Conservation (phyloP, 1,140 invertebrate species). For the Drosophila arawakana region DNA sequence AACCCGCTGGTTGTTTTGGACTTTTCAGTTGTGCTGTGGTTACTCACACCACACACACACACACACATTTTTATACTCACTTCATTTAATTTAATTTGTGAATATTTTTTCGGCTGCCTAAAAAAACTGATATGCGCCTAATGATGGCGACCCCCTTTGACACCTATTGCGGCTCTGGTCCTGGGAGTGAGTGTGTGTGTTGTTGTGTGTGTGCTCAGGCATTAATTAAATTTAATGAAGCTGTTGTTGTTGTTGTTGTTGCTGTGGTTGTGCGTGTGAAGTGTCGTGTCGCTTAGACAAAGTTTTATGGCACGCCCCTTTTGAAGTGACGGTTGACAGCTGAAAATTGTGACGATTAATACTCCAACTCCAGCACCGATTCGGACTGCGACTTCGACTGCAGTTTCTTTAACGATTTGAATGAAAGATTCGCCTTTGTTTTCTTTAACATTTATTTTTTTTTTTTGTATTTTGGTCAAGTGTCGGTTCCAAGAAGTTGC, state of each 20-base stretch:
- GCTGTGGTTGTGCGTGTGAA: constrained; percentile 60
- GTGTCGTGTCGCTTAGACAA: constrained; percentile 67
- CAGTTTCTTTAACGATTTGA: constrained; percentile 32
- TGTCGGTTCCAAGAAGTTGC: constrained; percentile 53
- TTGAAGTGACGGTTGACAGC: constrained; percentile 67
- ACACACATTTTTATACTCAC: constrained; percentile 79
- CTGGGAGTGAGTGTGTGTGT: constrained; percentile 29
- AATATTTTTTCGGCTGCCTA: constrained; percentile 63
- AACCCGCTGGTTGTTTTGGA: constrained; percentile 49
- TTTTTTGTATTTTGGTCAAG: constrained; percentile 58
- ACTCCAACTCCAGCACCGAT: constrained; percentile 19
- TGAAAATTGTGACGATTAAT: constrained; percentile 69
- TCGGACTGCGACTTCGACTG: background rate
- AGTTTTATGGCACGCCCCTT: constrained; percentile 47
- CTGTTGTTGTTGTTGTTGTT: constrained; percentile 59
- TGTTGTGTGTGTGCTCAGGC: constrained; percentile 56
- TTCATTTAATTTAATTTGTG: constrained; percentile 82
- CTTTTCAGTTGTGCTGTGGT: constrained; percentile 34
- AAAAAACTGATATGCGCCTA: constrained; percentile 67
- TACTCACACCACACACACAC: constrained; percentile 35
- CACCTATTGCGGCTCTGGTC: constrained; percentile 38
- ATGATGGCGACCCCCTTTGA: constrained; percentile 60
- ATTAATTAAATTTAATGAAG: constrained; percentile 82
- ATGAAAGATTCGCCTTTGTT: constrained; percentile 28
- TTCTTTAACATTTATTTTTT: constrained; percentile 3